These are phyloP conservation scores for Zygogramma bicolorata DNA, from an alignment of 2,888 invertebrate genomes.

Conservation along the genomic window DNA sequence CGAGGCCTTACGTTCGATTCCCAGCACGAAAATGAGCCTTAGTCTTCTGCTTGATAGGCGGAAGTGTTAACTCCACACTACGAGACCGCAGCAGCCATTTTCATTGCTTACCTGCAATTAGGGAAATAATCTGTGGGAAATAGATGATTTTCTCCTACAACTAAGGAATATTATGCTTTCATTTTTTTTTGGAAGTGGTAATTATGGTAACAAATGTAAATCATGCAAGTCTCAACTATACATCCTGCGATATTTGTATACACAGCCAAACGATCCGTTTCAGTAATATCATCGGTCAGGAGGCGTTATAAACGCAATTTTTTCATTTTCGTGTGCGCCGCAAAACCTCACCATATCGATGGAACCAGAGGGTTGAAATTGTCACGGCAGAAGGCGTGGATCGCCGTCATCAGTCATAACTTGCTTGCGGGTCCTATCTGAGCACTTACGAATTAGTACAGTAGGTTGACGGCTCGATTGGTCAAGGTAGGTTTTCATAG, in stretches of 20 bases:
- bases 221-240: not conserved
- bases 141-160: no score
- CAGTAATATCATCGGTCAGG: constrained; percentile 18
- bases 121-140: no score
- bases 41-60: no score
- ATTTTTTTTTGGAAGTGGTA: no score
- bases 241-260: not conserved
- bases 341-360: constrained; percentile 42
- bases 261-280: constrained; percentile 1
- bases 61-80: no score
- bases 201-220: not conserved
- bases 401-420: constrained; percentile 66
- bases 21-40: no score
- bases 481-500: no score
- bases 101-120: no score
- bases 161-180: no score
- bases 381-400: constrained; percentile 66
- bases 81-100: no score
- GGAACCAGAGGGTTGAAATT: constrained; percentile 56
- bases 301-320: constrained; percentile 28
- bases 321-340: constrained; percentile 27
- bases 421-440: constrained; percentile 48
- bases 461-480: not conserved
- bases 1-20: no score
- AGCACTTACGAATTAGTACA: constrained; percentile 32